Conservation (phyloP, 1,140 invertebrate species). For the Lutraria rhynchaena region DNA sequence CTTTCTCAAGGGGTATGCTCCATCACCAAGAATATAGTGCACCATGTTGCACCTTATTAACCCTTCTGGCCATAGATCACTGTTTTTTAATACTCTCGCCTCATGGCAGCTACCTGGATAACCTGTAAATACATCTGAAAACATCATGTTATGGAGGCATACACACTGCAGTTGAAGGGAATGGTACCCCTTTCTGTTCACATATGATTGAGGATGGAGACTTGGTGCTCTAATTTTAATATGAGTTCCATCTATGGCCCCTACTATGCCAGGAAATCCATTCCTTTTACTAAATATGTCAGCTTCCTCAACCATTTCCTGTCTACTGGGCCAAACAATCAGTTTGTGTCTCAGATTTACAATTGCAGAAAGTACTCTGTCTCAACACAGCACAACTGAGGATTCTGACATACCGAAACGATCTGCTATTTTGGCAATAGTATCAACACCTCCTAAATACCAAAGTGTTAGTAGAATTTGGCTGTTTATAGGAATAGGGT, state of each 20-base stretch:
- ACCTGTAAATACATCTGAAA: slow-evolving; percentile 68
- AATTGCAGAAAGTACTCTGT: neutral
- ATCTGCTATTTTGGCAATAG: neutral
- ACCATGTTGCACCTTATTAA: neutral
- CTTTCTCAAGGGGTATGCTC: slow-evolving; percentile 74
- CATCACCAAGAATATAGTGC: slow-evolving; percentile 77
- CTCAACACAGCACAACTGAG: neutral
- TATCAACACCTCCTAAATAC: neutral
- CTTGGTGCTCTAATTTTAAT: slow-evolving; percentile 64
- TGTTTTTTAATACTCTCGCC: slow-evolving; percentile 67
- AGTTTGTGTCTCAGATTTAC: neutral
- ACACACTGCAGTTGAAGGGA: slow-evolving; percentile 73
- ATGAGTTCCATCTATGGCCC: slow-evolving; percentile 63
- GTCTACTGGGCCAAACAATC: no score
- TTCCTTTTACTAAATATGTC: slow-evolving; percentile 2
- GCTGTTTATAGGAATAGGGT: neutral
- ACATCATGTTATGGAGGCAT: slow-evolving; percentile 61
- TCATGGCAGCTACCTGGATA: slow-evolving; percentile 75
- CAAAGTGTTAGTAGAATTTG: neutral
- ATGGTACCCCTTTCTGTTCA: slow-evolving; percentile 76
- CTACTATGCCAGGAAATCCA: slow-evolving; percentile 59
- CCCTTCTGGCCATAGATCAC: slow-evolving; percentile 6
- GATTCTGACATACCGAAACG: neutral
- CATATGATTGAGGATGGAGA: slow-evolving; percentile 69
- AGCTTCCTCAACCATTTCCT: no score